Evolutionary conservation across 1,140 invertebrate genomes (phyloP).

Genomic region (Penaeus indicus): DNA sequence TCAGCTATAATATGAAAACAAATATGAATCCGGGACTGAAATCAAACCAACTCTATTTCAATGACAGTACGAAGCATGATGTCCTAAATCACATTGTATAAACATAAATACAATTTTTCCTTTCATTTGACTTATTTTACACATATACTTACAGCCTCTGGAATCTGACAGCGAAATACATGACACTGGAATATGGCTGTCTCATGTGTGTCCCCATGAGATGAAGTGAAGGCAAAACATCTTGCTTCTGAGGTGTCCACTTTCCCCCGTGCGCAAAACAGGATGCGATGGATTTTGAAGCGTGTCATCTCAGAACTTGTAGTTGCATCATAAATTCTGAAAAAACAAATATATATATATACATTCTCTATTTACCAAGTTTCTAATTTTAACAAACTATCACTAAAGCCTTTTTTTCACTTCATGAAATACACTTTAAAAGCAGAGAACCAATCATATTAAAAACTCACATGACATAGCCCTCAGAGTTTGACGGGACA

Average conservation of each 20-base stretch:
- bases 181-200: slow-evolving; percentile 95
- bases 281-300: slow-evolving; percentile 92
- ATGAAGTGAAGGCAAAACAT: slow-evolving; percentile 98
- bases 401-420: background rate
- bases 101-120: background rate
- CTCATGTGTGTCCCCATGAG: slow-evolving; percentile 88
- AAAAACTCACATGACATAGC: slow-evolving; percentile 74
- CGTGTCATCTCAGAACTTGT: slow-evolving; percentile 87
- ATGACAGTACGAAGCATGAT: background rate
- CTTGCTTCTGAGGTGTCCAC: slow-evolving; percentile 84
- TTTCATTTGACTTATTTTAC: background rate
- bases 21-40: too few species aligned
- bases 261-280: slow-evolving; percentile 95
- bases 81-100: background rate
- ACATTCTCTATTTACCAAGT: too few species aligned
- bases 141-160: slow-evolving; percentile 86
- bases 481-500: slow-evolving; percentile 88
- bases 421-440: too few species aligned
- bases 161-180: slow-evolving; percentile 95
- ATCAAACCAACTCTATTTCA: too few species aligned
- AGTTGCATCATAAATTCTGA: slow-evolving; percentile 87
- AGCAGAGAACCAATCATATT: background rate
- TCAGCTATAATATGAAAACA: too few species aligned
- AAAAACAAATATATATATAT: slow-evolving; percentile 68
- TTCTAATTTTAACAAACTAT: background rate